Conservation (phyloP, 2,888 invertebrate species). For the Hirtodrosophila duncani region DNA sequence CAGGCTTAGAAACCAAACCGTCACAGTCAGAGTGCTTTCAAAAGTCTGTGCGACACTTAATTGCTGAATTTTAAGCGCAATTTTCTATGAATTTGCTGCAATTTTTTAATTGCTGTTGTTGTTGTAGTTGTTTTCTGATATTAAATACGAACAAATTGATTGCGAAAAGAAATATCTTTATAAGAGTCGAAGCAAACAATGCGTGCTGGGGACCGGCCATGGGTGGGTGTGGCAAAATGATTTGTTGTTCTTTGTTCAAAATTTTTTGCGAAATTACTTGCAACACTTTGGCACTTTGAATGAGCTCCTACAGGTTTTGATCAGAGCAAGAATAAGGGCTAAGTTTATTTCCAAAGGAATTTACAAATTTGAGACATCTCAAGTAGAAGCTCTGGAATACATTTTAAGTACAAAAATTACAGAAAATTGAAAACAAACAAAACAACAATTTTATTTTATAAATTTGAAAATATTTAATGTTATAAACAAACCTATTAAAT, state of each 20-base stretch:
- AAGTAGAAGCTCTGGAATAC: not conserved
- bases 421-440: not conserved
- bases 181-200: too few species aligned
- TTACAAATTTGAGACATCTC: not conserved
- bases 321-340: too few species aligned
- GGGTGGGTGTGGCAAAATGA: slow-evolving; percentile 1
- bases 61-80: slow-evolving; percentile 27
- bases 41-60: slow-evolving; percentile 15
- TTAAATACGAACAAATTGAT: slow-evolving; percentile 1
- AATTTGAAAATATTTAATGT: too few species aligned
- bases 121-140: not conserved
- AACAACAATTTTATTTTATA: not conserved
- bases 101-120: slow-evolving; percentile 8
- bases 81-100: slow-evolving; percentile 10
- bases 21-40: too few species aligned
- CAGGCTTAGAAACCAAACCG: too few species aligned
- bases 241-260: slow-evolving; percentile 5
- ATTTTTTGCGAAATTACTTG: too few species aligned
- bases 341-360: too few species aligned
- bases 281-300: too few species aligned
- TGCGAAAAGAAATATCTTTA: not conserved
- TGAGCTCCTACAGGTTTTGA: too few species aligned
- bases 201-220: not conserved
- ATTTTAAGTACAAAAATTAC: not conserved
- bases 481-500: too few species aligned